phyloP scores from a whole-genome alignment of 1,140 invertebrate genomes.

The Pissodes strobi region DNA sequence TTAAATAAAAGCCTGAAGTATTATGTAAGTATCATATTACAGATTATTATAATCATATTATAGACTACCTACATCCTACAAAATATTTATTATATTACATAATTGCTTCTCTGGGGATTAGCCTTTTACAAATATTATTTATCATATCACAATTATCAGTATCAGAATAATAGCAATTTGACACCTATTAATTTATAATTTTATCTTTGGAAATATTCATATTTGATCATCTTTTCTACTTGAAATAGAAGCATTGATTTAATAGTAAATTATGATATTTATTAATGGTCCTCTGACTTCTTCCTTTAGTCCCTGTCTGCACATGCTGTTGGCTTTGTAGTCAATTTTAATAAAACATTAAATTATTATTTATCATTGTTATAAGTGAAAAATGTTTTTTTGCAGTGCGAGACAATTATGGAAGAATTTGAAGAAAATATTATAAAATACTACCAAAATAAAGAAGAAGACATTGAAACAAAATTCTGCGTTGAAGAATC shows the following conservation, averaged over 20 bases:
- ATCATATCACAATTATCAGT: neutral
- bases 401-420: conserved; percentile 64
- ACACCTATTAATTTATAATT: too few relatives aligned
- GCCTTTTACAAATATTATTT: conserved; percentile 27
- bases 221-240: too few relatives aligned
- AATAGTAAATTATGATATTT: too few relatives aligned
- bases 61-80: too few relatives aligned
- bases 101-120: conserved; percentile 16
- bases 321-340: too few relatives aligned
- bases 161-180: too few relatives aligned
- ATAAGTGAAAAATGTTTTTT: conserved; percentile 27
- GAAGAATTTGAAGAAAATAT: conserved; percentile 65
- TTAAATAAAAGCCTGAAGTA: conserved; percentile 80
- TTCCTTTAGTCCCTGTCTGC: too few relatives aligned
- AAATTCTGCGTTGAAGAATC: conserved; percentile 33
- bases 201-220: too few relatives aligned
- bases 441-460: conserved; percentile 55
- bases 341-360: neutral
- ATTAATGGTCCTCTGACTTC: too few relatives aligned
- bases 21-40: conserved; percentile 69
- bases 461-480: conserved; percentile 33
- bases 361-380: neutral
- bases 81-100: neutral
- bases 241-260: too few relatives aligned
- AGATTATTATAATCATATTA: too few relatives aligned